Evolutionary conservation across 1,140 invertebrate genomes (phyloP).

Genomic region (Catajapyx aquilonaris): DNA sequence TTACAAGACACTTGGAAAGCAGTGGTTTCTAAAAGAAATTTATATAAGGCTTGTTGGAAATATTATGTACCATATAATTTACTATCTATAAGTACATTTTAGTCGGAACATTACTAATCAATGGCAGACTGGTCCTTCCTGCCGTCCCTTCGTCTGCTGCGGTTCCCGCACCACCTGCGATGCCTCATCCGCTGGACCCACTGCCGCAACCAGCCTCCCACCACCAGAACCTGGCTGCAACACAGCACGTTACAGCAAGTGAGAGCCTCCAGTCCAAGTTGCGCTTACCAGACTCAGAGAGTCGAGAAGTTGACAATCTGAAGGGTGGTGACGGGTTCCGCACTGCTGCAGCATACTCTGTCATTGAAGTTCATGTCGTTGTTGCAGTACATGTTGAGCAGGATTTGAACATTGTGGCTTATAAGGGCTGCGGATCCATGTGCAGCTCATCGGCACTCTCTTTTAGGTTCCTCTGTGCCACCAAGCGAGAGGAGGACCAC

Average conservation of each 20-base stretch:
- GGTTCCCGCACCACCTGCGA: conserved; percentile 2
- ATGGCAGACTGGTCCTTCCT: too few species aligned
- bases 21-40: too few species aligned
- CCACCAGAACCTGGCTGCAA: background rate
- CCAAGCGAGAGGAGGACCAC: conserved; percentile 65
- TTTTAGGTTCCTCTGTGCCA: conserved; percentile 49
- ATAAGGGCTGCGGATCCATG: conserved; percentile 28
- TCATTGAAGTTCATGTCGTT: conserved; percentile 97
- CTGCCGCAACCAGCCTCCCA: background rate
- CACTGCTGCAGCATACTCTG: conserved; percentile 80
- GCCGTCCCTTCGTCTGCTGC: background rate
- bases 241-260: too few species aligned
- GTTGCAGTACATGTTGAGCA: conserved; percentile 92
- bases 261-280: too few species aligned
- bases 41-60: too few species aligned
- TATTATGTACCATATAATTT: too few species aligned
- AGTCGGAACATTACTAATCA: too few species aligned
- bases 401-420: conserved; percentile 39
- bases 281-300: conserved; percentile 54
- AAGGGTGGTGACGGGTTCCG: conserved; percentile 65
- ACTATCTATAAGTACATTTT: too few species aligned
- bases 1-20: too few species aligned
- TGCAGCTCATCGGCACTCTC: conserved; percentile 46
- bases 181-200: conserved; percentile 2
- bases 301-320: conserved; percentile 65